Evolutionary conservation across 2,797 vertebrate genomes (phyloP), one percentile per base, ranked within the genome.

Genomic region (Nannoperca obscura): DNA sequence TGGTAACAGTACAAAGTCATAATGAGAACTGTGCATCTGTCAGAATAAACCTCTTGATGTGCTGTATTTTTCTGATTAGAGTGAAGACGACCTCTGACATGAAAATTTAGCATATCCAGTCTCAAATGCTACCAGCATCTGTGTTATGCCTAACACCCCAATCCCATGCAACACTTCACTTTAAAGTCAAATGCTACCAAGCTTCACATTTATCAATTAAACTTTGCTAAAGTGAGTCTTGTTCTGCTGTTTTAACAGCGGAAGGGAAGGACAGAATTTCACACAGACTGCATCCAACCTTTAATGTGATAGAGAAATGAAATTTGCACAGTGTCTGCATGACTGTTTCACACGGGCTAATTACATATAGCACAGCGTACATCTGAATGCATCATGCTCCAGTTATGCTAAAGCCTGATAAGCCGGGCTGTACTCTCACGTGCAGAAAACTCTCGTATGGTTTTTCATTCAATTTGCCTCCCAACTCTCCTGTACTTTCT

Each of bases 301-400:
- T 38, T 24, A 19, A 63, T n/a, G 19, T 47, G 58, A 72, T 20
- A 17, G 30, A 78, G 50, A 76, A 79, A 46, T 62, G 63, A 30
- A 73, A 36, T 59, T 36, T 76, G 36, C 36, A 27, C 24, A 27
- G 24, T 27, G 24, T 27, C 46, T 61, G 50, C 68, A 61, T 1
- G 3, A 52, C 27, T 15, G 77, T 78, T 80, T 82, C 60, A 83
- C 78, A 63, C 10, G 4, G 46, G 69, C 65, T 85, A 78, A 89
- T 90, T 86, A 87, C 77, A 34, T 62, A 61, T 55, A 49, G 54
- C 75, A 40, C 44, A 2, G 34, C 61, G 1, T 73, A 42, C 80
- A 82, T 80, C 62, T 83, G 67, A 77, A 86, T 76, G 81, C 75
- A 74, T 87, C 82, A 82, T 46, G 82, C 83, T 89, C 85, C 59